Evolutionary conservation across 2,113 vertebrate species (phyloP).

Genomic region (Albula goreensis): DNA sequence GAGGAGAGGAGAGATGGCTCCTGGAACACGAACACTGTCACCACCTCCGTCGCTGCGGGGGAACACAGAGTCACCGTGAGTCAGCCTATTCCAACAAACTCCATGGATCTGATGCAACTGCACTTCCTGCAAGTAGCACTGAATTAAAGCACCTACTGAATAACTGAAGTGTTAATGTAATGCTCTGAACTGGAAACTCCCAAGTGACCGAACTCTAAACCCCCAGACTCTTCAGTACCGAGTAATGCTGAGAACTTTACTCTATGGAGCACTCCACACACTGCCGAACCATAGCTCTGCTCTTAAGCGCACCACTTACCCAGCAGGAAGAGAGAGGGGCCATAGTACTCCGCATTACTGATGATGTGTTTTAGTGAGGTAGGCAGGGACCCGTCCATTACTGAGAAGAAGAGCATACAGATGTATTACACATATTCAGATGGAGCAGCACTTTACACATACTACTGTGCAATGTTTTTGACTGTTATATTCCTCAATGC

Average conservation of each 20-base stretch:
- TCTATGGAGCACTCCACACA: neutral
- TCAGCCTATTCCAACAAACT: neutral
- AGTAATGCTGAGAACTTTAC: neutral
- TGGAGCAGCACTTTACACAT: neutral
- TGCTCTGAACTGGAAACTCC: too few relatives aligned
- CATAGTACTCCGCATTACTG: constrained; percentile 96
- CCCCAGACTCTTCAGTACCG: too few relatives aligned
- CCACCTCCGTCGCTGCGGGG: constrained; percentile 86
- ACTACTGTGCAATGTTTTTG: neutral
- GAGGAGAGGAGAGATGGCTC: constrained; percentile 92
- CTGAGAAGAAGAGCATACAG: constrained; percentile 53
- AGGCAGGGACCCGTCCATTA: constrained; percentile 95
- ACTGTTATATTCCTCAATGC: neutral
- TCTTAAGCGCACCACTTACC: constrained; percentile 70
- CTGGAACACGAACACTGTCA: constrained; percentile 97
- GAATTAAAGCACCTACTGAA: too few relatives aligned
- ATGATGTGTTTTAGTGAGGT: constrained; percentile 96
- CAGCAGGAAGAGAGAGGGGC: constrained; percentile 89
- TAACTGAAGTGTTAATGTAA: neutral
- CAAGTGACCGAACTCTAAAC: too few relatives aligned
- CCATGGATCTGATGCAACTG: neutral
- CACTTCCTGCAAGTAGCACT: too few relatives aligned
- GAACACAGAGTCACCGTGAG: constrained; percentile 32
- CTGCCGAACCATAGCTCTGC: neutral
- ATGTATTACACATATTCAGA: neutral